Evolutionary conservation across 2,797 vertebrate species (phyloP).

Genomic region (Linurgus olivaceus): DNA sequence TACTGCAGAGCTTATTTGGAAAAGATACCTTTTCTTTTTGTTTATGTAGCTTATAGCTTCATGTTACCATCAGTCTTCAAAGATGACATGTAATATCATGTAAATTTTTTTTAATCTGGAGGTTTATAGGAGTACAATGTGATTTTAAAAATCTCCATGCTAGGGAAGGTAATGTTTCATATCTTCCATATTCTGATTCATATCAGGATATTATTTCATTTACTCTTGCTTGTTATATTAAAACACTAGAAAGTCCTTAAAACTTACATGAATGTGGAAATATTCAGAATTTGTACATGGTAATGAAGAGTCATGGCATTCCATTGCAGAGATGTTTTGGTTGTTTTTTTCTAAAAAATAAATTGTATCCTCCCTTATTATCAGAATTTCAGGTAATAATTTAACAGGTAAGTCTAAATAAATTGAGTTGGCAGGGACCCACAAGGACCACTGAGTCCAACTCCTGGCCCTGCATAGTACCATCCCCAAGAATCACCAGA

Average conservation of each 20-base stretch:
- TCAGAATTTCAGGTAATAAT: not conserved
- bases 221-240: not conserved
- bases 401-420: not conserved
- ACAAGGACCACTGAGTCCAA: not conserved
- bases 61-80: not conserved
- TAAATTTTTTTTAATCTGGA: not conserved
- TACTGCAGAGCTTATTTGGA: not conserved
- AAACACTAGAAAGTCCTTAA: not conserved
- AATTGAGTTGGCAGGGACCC: not conserved
- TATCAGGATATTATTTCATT: not conserved
- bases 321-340: not conserved
- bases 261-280: not conserved
- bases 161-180: not conserved
- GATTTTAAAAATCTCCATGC: not conserved
- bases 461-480: not conserved
- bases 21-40: not conserved
- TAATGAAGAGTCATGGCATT: not conserved
- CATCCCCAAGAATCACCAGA: not conserved
- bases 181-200: not conserved
- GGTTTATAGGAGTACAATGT: not conserved
- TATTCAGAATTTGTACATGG: not conserved
- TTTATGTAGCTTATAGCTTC: not conserved
- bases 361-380: not conserved
- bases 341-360: no score
- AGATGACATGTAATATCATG: not conserved